Conservation (phyloP, 2,888 invertebrate species). For the Eupithecia inturbata region DNA sequence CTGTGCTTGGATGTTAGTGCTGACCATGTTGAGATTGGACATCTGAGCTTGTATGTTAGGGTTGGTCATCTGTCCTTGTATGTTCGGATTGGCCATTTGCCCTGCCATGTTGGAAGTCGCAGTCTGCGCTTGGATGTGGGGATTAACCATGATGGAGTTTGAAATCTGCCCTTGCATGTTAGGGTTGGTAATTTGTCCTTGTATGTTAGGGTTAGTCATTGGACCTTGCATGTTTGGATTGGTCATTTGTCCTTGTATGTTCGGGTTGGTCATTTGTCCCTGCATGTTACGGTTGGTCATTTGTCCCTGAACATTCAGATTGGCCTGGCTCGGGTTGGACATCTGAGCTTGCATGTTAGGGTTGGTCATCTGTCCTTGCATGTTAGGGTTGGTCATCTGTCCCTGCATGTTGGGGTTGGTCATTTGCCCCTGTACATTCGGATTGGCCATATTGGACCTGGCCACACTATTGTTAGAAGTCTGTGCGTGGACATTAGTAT, state of each 20-base stretch:
- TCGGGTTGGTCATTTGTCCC: not conserved
- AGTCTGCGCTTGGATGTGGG: not conserved
- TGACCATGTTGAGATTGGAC: too few relatives aligned
- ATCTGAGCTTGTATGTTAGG: not conserved
- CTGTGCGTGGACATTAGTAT: slow-evolving; percentile 15
- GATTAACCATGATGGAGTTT: not conserved
- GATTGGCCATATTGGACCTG: slow-evolving; percentile 7
- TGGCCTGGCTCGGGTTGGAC: not conserved
- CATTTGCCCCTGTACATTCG: not conserved
- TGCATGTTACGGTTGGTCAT: slow-evolving; percentile 1
- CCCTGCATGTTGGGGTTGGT: not conserved
- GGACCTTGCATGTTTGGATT: slow-evolving; percentile 8
- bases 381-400: slow-evolving; percentile 8
- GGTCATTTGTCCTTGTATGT: not conserved
- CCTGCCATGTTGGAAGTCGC: slow-evolving; percentile 5
- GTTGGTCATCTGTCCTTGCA: slow-evolving; percentile 5
- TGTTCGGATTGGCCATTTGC: slow-evolving; percentile 7
- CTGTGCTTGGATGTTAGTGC: slow-evolving; percentile 2
- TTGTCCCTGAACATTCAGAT: not conserved
- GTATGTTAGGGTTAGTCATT: not conserved
- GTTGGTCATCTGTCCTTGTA: not conserved
- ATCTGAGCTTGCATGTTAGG: slow-evolving; percentile 1
- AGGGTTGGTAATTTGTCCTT: slow-evolving; percentile 3
- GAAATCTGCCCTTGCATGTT: slow-evolving; percentile 6
- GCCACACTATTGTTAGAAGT: slow-evolving; percentile 1